These are phyloP conservation scores for Peromyscus leucopus DNA, from an alignment of 2,113 vertebrate genomes.

Conservation along the genomic window DNA sequence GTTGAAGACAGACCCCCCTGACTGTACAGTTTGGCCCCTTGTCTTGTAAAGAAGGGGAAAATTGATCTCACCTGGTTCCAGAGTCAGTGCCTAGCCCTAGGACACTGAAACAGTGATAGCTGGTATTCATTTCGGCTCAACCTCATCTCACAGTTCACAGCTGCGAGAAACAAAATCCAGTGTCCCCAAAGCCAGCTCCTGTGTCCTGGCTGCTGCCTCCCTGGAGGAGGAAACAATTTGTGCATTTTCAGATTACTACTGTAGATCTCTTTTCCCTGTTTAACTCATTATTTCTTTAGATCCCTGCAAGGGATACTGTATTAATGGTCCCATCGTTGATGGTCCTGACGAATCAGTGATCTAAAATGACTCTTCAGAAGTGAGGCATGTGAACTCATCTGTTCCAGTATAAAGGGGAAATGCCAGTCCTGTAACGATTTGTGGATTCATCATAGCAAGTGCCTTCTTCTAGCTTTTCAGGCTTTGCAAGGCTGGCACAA, in stretches of 20 bases:
- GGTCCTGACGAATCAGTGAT: background rate
- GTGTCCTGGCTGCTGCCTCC: background rate
- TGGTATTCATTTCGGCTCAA: no score
- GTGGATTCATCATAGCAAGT: background rate
- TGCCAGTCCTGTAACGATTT: background rate
- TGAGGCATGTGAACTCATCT: background rate
- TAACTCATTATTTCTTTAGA: background rate
- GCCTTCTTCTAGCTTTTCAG: background rate
- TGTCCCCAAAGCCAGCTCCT: background rate
- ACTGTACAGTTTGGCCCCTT: background rate
- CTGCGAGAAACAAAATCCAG: background rate
- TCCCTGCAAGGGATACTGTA: background rate
- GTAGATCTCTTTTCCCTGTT: fast-evolving
- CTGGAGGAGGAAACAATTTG: background rate
- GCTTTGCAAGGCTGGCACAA: background rate
- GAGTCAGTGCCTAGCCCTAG: background rate
- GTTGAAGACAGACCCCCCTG: fast-evolving
- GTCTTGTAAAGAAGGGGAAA: background rate
- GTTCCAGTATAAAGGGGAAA: background rate
- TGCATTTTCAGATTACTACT: background rate
- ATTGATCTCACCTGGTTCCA: background rate
- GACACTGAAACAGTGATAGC: background rate
- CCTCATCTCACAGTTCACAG: background rate
- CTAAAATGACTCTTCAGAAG: background rate
- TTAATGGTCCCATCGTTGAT: background rate